A percentile compares a stretch with the other conserved stretches of the same genome.
Evolutionary conservation across 2,888 invertebrate genomes (phyloP).

Genomic region (Sarcophaga rosellei): DNA sequence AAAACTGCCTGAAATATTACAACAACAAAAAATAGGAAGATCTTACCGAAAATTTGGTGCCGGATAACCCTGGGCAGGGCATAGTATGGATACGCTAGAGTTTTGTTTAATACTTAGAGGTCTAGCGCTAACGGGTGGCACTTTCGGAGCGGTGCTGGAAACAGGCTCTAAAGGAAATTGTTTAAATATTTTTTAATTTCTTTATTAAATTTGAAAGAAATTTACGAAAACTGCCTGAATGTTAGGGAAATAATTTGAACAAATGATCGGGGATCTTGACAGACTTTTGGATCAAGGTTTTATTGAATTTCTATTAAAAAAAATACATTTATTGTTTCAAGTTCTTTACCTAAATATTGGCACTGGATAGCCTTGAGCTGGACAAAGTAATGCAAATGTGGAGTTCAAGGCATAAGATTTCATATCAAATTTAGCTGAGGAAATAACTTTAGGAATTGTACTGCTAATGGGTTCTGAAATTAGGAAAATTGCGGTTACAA

Average conservation of each 20-base stretch:
- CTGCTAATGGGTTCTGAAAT: constrained; percentile 87
- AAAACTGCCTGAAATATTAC: constrained; percentile 66
- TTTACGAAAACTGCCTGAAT: constrained; percentile 57
- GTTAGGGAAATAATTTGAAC: not conserved
- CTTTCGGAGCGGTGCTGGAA: constrained; percentile 83
- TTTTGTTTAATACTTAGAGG: constrained; percentile 79
- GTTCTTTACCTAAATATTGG: constrained; percentile 82
- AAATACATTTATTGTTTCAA: not conserved
- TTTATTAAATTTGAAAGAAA: not conserved
- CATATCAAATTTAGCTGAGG: constrained; percentile 80
- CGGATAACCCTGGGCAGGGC: constrained; percentile 90
- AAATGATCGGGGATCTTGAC: too few relatives aligned
- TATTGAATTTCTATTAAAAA: too few relatives aligned
- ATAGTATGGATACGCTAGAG: constrained; percentile 85
- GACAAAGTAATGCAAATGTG: constrained; percentile 78
- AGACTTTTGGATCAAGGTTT: too few relatives aligned
- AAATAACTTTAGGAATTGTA: constrained; percentile 86
- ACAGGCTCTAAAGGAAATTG: constrained; percentile 82
- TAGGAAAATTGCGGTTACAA: not conserved
- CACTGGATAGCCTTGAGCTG: constrained; percentile 83
- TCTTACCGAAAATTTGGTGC: constrained; percentile 87
- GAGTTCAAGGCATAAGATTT: constrained; percentile 73
- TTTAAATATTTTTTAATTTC: not conserved
- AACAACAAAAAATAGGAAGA: not conserved
- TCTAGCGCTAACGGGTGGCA: constrained; percentile 82